Percentiles rank a stretch among this genome's conserved stretches.
phyloP scores from a whole-genome alignment of 2,113 vertebrate genomes.

The Apaloderma vittatum region DNA sequence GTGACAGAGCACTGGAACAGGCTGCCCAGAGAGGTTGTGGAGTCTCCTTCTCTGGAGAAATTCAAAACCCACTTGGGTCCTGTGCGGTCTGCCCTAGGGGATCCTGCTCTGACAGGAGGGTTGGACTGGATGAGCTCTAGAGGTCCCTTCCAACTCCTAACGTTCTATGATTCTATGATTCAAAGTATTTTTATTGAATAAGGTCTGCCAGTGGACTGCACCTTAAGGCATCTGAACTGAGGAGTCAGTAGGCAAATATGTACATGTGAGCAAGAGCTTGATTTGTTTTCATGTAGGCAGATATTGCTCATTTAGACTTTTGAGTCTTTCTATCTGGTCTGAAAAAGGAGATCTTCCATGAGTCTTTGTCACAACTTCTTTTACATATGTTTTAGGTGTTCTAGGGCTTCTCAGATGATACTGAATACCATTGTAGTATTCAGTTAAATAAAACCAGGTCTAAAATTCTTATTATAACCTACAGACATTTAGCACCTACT shows the following conservation, averaged over 20 bases:
- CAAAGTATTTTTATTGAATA: neutral
- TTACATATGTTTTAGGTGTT: neutral
- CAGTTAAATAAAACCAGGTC: neutral
- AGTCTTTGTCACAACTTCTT: neutral
- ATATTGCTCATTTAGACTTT: neutral
- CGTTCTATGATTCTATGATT: neutral
- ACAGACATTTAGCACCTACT: neutral
- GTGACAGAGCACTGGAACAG: no score
- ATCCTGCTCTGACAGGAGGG: no score
- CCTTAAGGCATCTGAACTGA: neutral
- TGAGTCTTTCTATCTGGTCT: neutral
- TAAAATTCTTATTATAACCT: neutral
- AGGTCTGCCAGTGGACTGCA: neutral
- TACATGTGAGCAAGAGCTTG: neutral
- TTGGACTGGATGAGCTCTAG: no score
- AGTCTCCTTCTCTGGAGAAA: no score
- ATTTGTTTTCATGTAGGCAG: neutral
- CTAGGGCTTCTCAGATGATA: neutral
- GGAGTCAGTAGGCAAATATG: no score
- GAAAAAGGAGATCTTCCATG: neutral
- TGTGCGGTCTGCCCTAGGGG: no score
- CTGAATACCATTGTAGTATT: neutral
- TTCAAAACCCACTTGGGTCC: no score
- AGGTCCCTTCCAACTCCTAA: no score
- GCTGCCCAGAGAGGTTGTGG: no score